Base-by-base conservation (phyloP, 2,888 invertebrate species). In the Meghimatium bilineatum region DNA sequence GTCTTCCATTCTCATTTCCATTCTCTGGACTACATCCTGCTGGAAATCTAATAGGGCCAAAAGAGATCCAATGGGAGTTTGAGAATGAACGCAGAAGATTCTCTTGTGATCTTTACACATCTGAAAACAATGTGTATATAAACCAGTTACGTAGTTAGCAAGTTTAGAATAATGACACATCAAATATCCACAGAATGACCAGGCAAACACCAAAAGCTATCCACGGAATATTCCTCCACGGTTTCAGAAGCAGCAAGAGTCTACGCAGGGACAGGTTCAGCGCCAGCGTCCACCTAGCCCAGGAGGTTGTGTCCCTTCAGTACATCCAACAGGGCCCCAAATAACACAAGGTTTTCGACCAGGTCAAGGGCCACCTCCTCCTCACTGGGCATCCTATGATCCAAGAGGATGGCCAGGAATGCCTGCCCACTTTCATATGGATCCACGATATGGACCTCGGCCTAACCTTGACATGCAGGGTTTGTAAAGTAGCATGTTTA, bases 201-300 rank as follows among this genome's bases (percentile, higher is more conserved):
- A 86, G 76, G 82, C 74, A 29, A 75, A 83, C 80, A 66, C 84
- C 67, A 87, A 87, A 85, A 82, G 72, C 60, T 87, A 85, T 86
- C 74, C 85, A 69, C 80, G 87, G 72, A 86, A 84, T 82, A 95
- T 97, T 91, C 97, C 97, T 81, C 97, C 97, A 29, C 95, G 97
- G 32, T 92, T 92, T 87, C 92, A 91, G 87, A 90, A 91, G 85
- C 91, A 92, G 85, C 89, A 89, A 63, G 88, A 88, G 85, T 80
- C 60, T 84, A 63, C 88, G 86, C 32, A 87, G 85, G 80, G 84
- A 81, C 29, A 86, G 83, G 23, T 86, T 85, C 63, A 80, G n/a
- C 83, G 87, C 36, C 88, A 88, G 79, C 87, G 88, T 77, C 87
- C 87, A 5, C 89, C 89, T 6, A 87, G 89, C 10, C 90, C 86